Base-by-base conservation (phyloP, 2,113 vertebrate genomes). In the Irena cyanogastra region DNA sequence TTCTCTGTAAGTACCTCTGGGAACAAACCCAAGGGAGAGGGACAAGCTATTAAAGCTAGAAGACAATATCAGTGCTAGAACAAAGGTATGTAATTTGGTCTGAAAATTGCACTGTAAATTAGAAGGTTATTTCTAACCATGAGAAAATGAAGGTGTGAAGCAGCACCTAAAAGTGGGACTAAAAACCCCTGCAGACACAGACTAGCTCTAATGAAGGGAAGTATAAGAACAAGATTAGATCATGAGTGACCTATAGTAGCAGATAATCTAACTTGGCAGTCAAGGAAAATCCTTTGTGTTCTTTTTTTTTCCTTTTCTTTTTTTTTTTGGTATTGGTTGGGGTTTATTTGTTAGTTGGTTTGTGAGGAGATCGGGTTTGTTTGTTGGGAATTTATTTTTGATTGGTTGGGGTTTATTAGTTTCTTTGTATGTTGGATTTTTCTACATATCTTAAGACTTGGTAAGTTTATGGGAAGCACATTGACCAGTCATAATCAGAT, bases 41-140 rank as follows among this genome's bases (percentile, higher is more conserved):
- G 15, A 84, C 70, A 24, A 44, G 61, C 60, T 93, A 79, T 95
- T 94, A 93, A 84, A 93, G 44, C 65, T 79, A 75, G 60, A 84
- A 91, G 87, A 90, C 69, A 87, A 2, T 90, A 90, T 95, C 90
- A 85, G 15, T 1, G 4, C 41, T 87, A 60, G 65, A 94, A 87
- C 53, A 93, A 94, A 91, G 56, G 65, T 64, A 82, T 76, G 74
- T 57, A 87, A 95, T 93, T 87, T 93, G 78, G 78, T 22, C 74
- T 84, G 78, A 89, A 91, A 95, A 91, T 91, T 93, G 37, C 47
- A 81, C 61, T 85, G 65, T 91, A 93, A 91, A 95, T 91, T 89
- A 87, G 60, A 89, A 94, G 68, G 71, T 84, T 35, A 70, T 93
- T 94, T 89, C 70, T 68, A 87, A 76, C 26, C 11, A n/a, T 19